Percentiles rank a stretch among this genome's conserved stretches.
These are phyloP conservation scores for Pangasius krempfi DNA, from an alignment of 2,797 vertebrate genomes.

Conservation along the genomic window DNA sequence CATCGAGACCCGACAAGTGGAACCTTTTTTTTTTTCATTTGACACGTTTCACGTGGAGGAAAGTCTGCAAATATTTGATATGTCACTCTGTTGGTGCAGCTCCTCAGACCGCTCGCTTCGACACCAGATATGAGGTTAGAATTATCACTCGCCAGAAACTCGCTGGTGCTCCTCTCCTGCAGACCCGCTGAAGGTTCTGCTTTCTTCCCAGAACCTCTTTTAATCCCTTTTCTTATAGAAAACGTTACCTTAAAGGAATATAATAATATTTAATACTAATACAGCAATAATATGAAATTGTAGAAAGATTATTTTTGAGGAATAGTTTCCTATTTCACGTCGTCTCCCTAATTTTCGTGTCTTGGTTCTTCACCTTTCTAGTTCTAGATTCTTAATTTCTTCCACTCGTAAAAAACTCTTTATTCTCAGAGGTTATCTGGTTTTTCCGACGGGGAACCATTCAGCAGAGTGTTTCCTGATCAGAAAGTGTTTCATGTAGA, in stretches of 20 bases:
- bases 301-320: too few relatives aligned
- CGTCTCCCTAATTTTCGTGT: background rate
- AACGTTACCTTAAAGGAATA: background rate
- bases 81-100: conserved; percentile 24
- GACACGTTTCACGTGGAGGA: conserved; percentile 33
- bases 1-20: conserved; percentile 38
- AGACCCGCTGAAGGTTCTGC: background rate
- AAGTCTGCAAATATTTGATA: conserved; percentile 40
- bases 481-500: background rate
- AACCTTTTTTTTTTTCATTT: conserved; percentile 29
- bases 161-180: background rate
- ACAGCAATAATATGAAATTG: background rate
- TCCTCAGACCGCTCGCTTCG: conserved; percentile 16
- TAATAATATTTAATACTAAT: background rate
- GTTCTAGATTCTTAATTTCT: background rate
- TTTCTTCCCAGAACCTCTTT: background rate
- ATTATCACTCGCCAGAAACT: background rate
- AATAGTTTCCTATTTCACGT: background rate
- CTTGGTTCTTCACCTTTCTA: too few relatives aligned
- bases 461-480: background rate
- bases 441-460: background rate
- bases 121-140: background rate
- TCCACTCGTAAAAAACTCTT: background rate
- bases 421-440: background rate
- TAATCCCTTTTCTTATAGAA: background rate